These are phyloP conservation scores for Drosophila acutilabella DNA, from an alignment of 2,888 invertebrate species.

Conservation along the genomic window DNA sequence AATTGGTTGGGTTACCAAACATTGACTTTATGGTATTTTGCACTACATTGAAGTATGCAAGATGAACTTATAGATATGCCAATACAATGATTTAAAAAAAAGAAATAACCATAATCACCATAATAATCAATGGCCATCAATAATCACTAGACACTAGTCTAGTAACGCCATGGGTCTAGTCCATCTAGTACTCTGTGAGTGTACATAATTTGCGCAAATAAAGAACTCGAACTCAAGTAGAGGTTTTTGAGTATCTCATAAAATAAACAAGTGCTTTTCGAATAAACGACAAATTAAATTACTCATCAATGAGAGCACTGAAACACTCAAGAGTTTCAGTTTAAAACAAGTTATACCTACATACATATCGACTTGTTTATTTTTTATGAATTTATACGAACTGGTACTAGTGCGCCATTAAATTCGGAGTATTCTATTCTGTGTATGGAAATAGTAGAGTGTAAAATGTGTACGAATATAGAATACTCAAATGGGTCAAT, in stretches of 20 bases:
- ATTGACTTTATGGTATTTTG: constrained; percentile 34
- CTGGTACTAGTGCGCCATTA: constrained; percentile 27
- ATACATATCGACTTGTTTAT: not conserved
- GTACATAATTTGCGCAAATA: constrained; percentile 63
- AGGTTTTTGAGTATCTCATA: constrained; percentile 80
- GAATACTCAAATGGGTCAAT: too few relatives aligned
- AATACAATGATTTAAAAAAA: not conserved
- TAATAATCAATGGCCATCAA: constrained; percentile 25
- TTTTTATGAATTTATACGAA: not conserved
- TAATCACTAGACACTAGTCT: constrained; percentile 15
- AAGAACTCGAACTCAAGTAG: constrained; percentile 78
- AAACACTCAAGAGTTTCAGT: constrained; percentile 32
- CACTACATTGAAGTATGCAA: not conserved
- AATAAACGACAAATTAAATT: constrained; percentile 82
- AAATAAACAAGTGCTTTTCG: constrained; percentile 78
- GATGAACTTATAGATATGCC: not conserved
- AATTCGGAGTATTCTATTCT: constrained; percentile 14
- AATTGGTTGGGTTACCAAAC: constrained; percentile 28
- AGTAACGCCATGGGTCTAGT: constrained; percentile 1
- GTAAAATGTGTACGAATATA: too few relatives aligned
- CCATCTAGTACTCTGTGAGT: constrained; percentile 16
- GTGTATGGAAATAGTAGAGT: too few relatives aligned
- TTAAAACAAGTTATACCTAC: not conserved
- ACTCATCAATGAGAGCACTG: constrained; percentile 66
- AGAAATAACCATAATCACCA: not conserved